Conservation (phyloP, 2,888 invertebrate genomes). For the Plutella xylostella region DNA sequence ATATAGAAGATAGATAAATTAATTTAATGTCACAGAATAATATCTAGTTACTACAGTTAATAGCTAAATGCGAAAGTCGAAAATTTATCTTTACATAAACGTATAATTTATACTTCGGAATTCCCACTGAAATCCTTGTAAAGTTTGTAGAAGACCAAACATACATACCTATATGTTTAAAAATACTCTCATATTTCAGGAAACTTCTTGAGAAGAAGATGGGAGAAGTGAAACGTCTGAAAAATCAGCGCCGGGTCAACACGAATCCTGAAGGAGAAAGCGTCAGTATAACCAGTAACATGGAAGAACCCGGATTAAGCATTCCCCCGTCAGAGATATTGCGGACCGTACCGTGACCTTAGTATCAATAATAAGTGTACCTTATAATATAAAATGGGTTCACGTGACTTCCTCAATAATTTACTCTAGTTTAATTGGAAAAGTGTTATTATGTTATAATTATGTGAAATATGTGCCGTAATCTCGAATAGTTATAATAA, state of each 20-base stretch:
- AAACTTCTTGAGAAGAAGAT: slow-evolving; percentile 48
- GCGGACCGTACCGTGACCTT: slow-evolving; percentile 41
- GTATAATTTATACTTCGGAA: too few species aligned
- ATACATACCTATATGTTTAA: too few species aligned
- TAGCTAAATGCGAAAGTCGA: too few species aligned
- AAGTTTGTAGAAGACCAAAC: too few species aligned
- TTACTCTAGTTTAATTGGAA: background rate
- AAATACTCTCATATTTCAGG: slow-evolving; percentile 21
- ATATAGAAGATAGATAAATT: too few species aligned
- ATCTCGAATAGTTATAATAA: too few species aligned
- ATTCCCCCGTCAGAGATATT: slow-evolving; percentile 41
- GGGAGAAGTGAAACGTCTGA: slow-evolving; percentile 42
- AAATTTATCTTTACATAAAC: too few species aligned
- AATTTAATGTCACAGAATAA: too few species aligned
- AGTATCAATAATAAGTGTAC: too few species aligned
- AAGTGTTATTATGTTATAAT: background rate
- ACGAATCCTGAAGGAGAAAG: slow-evolving; percentile 35
- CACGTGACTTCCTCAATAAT: background rate
- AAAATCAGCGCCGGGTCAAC: slow-evolving; percentile 34
- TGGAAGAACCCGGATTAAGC: slow-evolving; percentile 47
- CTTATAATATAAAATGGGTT: background rate
- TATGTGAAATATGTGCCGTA: background rate
- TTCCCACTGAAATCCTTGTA: too few species aligned
- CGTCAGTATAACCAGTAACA: slow-evolving; percentile 44
- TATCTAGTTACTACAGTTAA: too few species aligned